Base-by-base conservation (phyloP, 2,113 vertebrate genomes). In the Pseudorectes ferrugineus region DNA sequence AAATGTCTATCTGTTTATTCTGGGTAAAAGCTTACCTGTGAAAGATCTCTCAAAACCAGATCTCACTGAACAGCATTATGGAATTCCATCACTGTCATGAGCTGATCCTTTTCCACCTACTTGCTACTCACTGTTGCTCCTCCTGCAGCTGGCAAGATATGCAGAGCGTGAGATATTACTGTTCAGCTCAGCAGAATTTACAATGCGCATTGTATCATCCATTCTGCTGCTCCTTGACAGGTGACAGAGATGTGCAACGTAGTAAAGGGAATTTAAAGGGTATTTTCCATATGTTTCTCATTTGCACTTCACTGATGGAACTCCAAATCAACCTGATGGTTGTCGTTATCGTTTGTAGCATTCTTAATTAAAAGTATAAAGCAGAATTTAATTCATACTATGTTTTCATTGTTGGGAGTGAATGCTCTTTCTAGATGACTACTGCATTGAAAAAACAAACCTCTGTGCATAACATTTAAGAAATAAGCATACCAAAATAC, bases 281-380 rank as follows among this genome's bases (percentile, higher is more conserved):
- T 46, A 46, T 91, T 95, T 95, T 85, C 87, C 77, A 66, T 95
- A 81, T 92, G 91, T 81, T 87, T 96, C 70, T 78, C 54, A 65
- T 89, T 92, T 84, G 45, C 14, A 57, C 29, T 87, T 89, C 58
- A 45, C 31, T 94, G 84, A 42, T 67, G 14, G 61, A 81, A 89
- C 88, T 95, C 63, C 62, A 96, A 88, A 89, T 89, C 71, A 89
- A 68, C 49, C 82, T 94, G 49, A 86, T 79, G 62, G 21, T 35
- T 72, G 51, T 42, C 0, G 0, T 61, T 83, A 92, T 14, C 11
- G 2, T 82, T 75, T 80, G 23, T 55, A 54, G 40, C 14, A 76
- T 54, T 68, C 46, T 54, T 87, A 93, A 92, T 85, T 86, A 78
- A 84, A 92, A 91, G 5, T 42, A 48, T 85, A 85, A 86, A 89